phyloP scores from a whole-genome alignment of 2,888 invertebrate species.

The Trissoscelio sp. region DNA sequence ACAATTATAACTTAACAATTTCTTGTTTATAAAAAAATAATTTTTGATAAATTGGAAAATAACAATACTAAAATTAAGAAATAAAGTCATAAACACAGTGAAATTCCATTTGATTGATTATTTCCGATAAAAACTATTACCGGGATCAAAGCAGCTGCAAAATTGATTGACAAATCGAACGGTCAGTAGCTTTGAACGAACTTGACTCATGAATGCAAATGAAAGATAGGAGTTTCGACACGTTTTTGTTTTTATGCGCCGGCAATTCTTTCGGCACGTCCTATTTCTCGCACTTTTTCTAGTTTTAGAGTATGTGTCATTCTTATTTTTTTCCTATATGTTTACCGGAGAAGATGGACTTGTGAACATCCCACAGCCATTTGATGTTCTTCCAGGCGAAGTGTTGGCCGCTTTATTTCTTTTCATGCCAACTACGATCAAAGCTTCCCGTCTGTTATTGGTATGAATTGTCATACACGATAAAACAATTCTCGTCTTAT shows the following conservation, averaged over 20 bases:
- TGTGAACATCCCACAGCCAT: constrained; percentile 62
- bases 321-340: constrained; percentile 54
- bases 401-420: constrained; percentile 65
- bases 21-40: neutral
- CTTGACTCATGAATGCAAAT: constrained; percentile 18
- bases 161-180: constrained; percentile 12
- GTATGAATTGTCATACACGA: constrained; percentile 52
- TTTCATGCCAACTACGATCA: constrained; percentile 61
- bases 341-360: constrained; percentile 60
- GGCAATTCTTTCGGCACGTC: neutral
- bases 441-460: constrained; percentile 47
- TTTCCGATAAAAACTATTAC: neutral
- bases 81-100: no score
- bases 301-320: constrained; percentile 14
- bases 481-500: constrained; percentile 63
- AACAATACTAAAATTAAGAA: no score
- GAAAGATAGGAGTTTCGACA: constrained; percentile 3
- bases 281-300: constrained; percentile 35
- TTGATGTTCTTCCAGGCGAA: constrained; percentile 59
- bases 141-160: neutral
- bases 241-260: constrained; percentile 7
- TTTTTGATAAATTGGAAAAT: no score
- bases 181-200: neutral
- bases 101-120: neutral
- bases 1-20: neutral